phyloP scores from a whole-genome alignment of 2,113 vertebrate genomes.

The Calonectris borealis region DNA sequence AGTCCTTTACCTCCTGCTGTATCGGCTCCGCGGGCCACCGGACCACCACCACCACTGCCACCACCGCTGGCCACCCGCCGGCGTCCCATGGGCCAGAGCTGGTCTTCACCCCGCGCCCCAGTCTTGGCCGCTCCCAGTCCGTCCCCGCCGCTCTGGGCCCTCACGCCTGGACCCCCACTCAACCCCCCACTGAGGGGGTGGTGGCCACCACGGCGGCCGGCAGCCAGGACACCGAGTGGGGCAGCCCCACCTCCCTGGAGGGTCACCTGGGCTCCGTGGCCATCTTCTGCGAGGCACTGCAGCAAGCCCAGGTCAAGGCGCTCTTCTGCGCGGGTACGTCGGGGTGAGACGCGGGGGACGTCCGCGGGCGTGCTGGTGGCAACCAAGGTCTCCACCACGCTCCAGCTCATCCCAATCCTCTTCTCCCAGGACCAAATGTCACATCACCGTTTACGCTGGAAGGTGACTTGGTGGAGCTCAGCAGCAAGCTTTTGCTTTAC shows the following conservation, averaged over 20 bases:
- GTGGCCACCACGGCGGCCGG: constrained; percentile 88
- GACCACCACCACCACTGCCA: constrained; percentile 79
- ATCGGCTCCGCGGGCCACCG: constrained; percentile 95
- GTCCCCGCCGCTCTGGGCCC: constrained; percentile 78
- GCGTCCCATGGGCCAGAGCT: constrained; percentile 62
- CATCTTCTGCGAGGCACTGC: constrained; percentile 93
- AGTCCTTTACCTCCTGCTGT: constrained; percentile 97
- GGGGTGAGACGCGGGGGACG: accelerated
- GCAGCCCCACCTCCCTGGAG: constrained; percentile 92
- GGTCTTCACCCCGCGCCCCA: constrained; percentile 68
- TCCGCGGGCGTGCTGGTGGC: background rate
- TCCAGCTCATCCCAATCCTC: background rate
- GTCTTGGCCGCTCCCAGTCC: constrained; percentile 88
- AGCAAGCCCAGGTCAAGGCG: constrained; percentile 73
- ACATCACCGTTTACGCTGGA: constrained; percentile 87
- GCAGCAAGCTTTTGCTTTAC: constrained; percentile 87
- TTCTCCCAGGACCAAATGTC: constrained; percentile 86
- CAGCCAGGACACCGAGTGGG: constrained; percentile 94
- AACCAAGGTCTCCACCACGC: accelerated
- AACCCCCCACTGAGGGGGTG: constrained; percentile 70
- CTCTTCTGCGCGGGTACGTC: constrained; percentile 79
- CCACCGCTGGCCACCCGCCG: constrained; percentile 44
- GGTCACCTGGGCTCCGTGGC: constrained; percentile 90
- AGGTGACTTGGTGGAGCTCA: constrained; percentile 85
- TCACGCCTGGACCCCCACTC: constrained; percentile 69